Base-by-base conservation (phyloP, 2,797 vertebrate species). In the Channallabes apus region DNA sequence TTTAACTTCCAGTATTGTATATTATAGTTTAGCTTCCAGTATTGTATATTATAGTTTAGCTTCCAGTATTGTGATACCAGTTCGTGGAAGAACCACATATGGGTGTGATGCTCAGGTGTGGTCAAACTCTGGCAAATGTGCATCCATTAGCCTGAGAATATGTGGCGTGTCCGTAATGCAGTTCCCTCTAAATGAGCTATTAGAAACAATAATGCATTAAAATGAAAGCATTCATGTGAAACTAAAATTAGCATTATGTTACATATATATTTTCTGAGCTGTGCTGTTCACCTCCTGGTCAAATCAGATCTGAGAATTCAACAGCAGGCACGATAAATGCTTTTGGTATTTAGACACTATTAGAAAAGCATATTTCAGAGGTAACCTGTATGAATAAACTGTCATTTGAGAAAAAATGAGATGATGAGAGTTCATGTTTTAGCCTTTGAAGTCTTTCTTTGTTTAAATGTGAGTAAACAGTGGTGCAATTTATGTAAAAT, bases 401-500 rank as follows among this genome's bases (percentile, higher is more conserved):
- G 54, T 72, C 41, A 62, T 69, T 78, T 75, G 24, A 51, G 38
- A 61, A 75, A 27, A 58, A 69, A n/a, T 54, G 12, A 56, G 72
- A 59, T 67, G 80, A 83, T 85, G 76, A 77, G 58, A 64, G 77
- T 86, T 85, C 80, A 46, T 65, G 77, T 61, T 71, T 84, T 69
- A 20, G 82, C 76, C 85, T 86, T 62, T 86, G 86, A 87, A 86
- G 86, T 88, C 71, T 80, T 67, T 71, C 86, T 87, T 87, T 91
- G 83, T 89, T 89, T 88, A 87, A 82, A 84, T 73, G 83, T 86
- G 62, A 86, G 85, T 85, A 86, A 89, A 85, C 88, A 88, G 80
- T 88, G 85, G 85, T 85, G 69, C 88, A 84, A 86, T 88, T 86
- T 86, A 90, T 90, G 87, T 78, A 69, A 91, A 89, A 89, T 86